Evolutionary conservation across 1,140 invertebrate species (phyloP).

Genomic region (Atta colombica): DNA sequence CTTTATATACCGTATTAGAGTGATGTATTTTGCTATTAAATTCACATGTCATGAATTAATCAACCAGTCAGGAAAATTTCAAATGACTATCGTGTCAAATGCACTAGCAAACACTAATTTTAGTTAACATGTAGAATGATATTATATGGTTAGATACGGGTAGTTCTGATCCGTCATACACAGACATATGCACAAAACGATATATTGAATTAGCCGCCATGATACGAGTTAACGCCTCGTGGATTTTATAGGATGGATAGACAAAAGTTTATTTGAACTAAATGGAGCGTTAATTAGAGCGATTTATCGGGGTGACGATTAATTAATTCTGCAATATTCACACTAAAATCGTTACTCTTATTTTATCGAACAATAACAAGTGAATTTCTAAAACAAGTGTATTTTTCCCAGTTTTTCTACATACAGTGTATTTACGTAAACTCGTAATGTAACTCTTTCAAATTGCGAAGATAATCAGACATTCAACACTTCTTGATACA

Average conservation of each 20-base stretch:
- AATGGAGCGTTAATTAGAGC: conserved; percentile 24
- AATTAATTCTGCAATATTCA: conserved; percentile 1
- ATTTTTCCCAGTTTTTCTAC: neutral
- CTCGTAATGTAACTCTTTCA: neutral
- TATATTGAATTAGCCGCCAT: conserved; percentile 44
- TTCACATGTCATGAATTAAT: conserved; percentile 5
- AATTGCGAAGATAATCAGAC: neutral
- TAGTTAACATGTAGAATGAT: conserved; percentile 31
- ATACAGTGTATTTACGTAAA: neutral
- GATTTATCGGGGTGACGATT: neutral
- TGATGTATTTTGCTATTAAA: conserved; percentile 31
- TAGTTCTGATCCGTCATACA: conserved; percentile 18
- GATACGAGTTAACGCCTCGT: conserved; percentile 17
- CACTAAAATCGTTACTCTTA: neutral
- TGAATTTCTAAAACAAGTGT: neutral
- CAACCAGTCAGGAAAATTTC: conserved; percentile 16
- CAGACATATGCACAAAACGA: neutral
- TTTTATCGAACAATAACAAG: neutral
- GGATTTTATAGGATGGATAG: neutral
- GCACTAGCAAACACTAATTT: conserved; percentile 33
- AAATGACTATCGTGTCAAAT: conserved; percentile 41
- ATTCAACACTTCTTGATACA: neutral
- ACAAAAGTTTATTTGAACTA: conserved; percentile 39
- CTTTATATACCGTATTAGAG: neutral
- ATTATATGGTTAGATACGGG: conserved; percentile 12